Evolutionary conservation across 2,797 vertebrate genomes (phyloP), one percentile per base, ranked within the genome.

Genomic region (Syngnathus acus): DNA sequence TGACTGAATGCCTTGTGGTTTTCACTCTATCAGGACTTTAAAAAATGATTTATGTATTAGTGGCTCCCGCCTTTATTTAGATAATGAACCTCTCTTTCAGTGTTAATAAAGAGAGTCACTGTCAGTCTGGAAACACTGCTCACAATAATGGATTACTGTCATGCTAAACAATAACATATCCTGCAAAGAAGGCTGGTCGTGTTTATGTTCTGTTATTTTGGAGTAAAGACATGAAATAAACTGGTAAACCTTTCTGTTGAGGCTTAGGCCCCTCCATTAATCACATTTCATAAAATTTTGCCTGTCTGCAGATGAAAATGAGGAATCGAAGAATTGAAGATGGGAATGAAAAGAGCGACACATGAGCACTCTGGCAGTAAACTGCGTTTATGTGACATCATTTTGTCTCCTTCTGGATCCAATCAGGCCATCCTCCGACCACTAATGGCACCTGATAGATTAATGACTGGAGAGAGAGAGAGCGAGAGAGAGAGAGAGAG

Each of bases 21-120:
- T 68, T 70, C 66, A 80, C 80, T 88, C 88, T 87, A 91, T 90
- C 89, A 80, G 82, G 80, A 77, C 87, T 87, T 87, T 78, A 82
- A 87, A 87, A 91, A 89, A 91, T 92, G 90, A 92, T 92, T 92
- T 90, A 92, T 92, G 92, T 92, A 92, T 92, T 91, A 91, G 88
- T 78, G 82, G 83, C 82, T 87, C 84, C 83, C 66, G 78, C 81
- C 87, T 88, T 82, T 88, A 90, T 90, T 91, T 90, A 91, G 85
- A 87, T 88, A 90, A 89, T 82, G 83, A 86, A 84, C 66, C 79
- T 81, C 79, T 81, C 81, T 72, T 87, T 92, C 90, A 87, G 82
- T 86, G 85, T 84, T 89, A 90, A 91, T 92, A 91, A 89, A 89
- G 85, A 86, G 79, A 88, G 89, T 80, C 82, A 72, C 84, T 89